Evolutionary conservation across 2,797 vertebrate genomes (phyloP).

Genomic region (Crypturellus tataupa): DNA sequence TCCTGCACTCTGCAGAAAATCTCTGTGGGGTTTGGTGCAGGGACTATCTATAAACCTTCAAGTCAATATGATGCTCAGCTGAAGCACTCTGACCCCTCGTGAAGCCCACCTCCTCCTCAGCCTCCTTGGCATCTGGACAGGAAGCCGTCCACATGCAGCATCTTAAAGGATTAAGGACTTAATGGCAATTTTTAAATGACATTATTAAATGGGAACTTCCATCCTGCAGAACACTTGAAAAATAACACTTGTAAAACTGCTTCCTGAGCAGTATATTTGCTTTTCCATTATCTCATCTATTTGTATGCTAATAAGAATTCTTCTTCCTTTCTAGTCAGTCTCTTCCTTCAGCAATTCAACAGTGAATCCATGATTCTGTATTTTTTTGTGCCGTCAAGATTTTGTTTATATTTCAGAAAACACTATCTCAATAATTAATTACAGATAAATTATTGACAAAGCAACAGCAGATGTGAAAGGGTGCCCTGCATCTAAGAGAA

Average conservation of each 20-base stretch:
- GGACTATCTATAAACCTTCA: not conserved
- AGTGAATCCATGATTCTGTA: not conserved
- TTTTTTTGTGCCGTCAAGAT: slow-evolving; percentile 20
- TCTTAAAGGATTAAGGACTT: slow-evolving; percentile 37
- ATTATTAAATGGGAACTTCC: slow-evolving; percentile 37
- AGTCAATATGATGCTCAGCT: not conserved
- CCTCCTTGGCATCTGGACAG: not conserved
- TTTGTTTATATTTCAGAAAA: slow-evolving; percentile 28
- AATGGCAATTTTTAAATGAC: slow-evolving; percentile 26
- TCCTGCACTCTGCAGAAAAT: not conserved
- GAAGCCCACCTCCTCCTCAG: not conserved
- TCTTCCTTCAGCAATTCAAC: slow-evolving; percentile 17
- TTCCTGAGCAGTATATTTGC: slow-evolving; percentile 29
- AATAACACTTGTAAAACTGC: slow-evolving; percentile 29
- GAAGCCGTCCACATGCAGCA: not conserved
- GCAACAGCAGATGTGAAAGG: slow-evolving; percentile 23
- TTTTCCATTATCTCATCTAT: slow-evolving; percentile 59
- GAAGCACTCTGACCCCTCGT: not conserved
- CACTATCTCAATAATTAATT: slow-evolving; percentile 54
- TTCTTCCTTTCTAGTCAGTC: not conserved
- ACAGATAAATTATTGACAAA: slow-evolving; percentile 64
- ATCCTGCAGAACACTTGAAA: slow-evolving; percentile 36
- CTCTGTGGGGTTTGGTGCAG: not conserved
- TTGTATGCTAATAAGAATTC: slow-evolving; percentile 46
- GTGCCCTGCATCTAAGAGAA: not conserved